Evolutionary conservation across 2,888 invertebrate genomes (phyloP).

Genomic region (Yponomeuta malinellus): DNA sequence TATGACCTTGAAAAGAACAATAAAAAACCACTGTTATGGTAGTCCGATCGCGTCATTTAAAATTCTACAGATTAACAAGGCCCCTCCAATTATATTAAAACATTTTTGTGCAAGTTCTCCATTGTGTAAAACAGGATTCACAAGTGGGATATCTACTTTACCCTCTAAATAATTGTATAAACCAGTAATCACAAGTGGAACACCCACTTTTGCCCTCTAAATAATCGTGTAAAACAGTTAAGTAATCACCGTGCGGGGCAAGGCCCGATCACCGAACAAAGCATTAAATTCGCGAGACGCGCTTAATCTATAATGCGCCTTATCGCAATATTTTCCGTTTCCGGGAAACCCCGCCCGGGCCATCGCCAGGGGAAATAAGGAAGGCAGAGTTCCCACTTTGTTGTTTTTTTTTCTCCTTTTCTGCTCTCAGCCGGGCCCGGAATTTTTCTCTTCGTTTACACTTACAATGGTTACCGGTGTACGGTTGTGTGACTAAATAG

Average conservation of each 20-base stretch:
- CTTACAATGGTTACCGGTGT: constrained; percentile 69
- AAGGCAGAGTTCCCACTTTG: constrained; percentile 72
- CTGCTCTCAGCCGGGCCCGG: constrained; percentile 34
- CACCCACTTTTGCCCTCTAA: no score
- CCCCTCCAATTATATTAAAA: no score
- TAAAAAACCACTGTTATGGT: no score
- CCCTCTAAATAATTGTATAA: no score
- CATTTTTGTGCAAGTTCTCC: no score
- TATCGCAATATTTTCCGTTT: constrained; percentile 77
- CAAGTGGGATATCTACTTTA: no score
- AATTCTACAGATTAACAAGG: no score
- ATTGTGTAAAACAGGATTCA: no score
- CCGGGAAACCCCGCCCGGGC: constrained; percentile 52
- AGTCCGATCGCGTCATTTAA: no score
- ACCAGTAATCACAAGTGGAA: no score
- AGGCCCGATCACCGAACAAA: constrained; percentile 52
- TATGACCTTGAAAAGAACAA: no score
- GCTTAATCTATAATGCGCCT: constrained; percentile 75
- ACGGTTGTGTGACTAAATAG: constrained; percentile 24
- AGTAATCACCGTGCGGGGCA: not conserved
- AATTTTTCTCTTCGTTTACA: constrained; percentile 72
- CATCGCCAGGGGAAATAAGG: constrained; percentile 74
- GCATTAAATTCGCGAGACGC: constrained; percentile 60
- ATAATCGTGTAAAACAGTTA: not conserved
- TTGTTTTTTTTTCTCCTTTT: constrained; percentile 51